Evolutionary conservation across 2,113 vertebrate species (phyloP), one percentile per base, ranked within the genome.

Genomic region (Sterna hirundo): DNA sequence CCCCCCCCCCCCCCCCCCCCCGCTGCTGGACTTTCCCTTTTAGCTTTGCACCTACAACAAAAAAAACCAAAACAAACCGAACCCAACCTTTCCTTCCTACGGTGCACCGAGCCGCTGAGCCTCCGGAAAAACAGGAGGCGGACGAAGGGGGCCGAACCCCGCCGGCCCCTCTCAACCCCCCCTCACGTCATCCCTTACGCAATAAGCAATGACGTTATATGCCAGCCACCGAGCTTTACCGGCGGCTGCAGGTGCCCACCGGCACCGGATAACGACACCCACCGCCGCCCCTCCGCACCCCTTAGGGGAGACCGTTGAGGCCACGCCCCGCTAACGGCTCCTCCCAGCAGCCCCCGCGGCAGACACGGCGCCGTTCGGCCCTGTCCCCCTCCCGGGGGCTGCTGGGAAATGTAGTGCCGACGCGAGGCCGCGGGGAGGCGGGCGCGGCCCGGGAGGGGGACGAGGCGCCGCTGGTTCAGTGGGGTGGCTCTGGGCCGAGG

Each of bases 401-500:
- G 90, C 88, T 82, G 94, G 96, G 96, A 93, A 36, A 42, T 74
- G 93, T 70, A 95, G 96, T 94, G 26, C 70, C 4, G 62, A 26
- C 26, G 23, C 16, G 13, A 38, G 10, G 65, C 22, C 7, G 34
- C 2, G 14, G 44, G 42, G 42, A 5, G 34, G 16, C 30, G 13
- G 54, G 40, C 3, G 36, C 17, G 17, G 40, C 21, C 32, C 15
- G 20, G 47, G 47, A 5, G 36, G 14, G 30, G 13, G 9, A 12
- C 2, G 13, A 8, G 34, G 26, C 4, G 7, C 38, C 2, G 3
- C 7, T 3, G 30, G 4, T 4, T 9, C 7, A 5, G 9, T 1
- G 2, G 11, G 26, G 42, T 4, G 78, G 0, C 13, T 5, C 27
- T 18, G 55, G 61, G 46, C 30, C 2, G 22, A 6, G 13, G 32